A percentile compares a stretch with the other conserved stretches of the same genome.
These are phyloP conservation scores for Poecile montanus DNA, from an alignment of 2,797 vertebrate species.

Conservation along the genomic window DNA sequence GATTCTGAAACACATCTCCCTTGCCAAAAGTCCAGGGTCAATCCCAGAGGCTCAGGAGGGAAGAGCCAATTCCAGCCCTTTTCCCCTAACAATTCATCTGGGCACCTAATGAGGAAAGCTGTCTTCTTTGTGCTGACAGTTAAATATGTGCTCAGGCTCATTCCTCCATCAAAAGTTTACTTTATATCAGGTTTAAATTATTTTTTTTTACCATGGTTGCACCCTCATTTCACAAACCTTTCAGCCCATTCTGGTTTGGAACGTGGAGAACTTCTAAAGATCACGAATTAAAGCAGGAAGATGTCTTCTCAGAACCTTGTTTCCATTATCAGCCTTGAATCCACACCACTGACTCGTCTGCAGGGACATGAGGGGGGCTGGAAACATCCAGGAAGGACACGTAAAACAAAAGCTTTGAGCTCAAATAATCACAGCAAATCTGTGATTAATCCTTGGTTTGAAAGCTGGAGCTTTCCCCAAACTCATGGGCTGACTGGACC, in stretches of 20 bases:
- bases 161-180: conserved; percentile 22
- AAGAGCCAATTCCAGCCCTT: neutral
- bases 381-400: neutral
- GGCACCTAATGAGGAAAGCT: conserved; percentile 9
- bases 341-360: neutral
- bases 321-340: neutral
- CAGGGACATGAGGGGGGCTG: neutral
- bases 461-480: neutral
- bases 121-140: conserved; percentile 31
- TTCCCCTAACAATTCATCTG: neutral
- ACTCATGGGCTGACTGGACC: neutral
- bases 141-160: neutral
- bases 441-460: neutral
- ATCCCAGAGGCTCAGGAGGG: neutral
- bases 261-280: neutral
- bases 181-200: neutral
- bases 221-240: neutral
- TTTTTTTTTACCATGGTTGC: neutral
- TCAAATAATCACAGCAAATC: neutral
- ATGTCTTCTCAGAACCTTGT: neutral
- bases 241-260: neutral
- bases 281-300: neutral
- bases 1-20: neutral
- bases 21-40: neutral
- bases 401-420: neutral